Evolutionary conservation across 2,888 invertebrate genomes (phyloP).

Genomic region (Melanargia galathea): DNA sequence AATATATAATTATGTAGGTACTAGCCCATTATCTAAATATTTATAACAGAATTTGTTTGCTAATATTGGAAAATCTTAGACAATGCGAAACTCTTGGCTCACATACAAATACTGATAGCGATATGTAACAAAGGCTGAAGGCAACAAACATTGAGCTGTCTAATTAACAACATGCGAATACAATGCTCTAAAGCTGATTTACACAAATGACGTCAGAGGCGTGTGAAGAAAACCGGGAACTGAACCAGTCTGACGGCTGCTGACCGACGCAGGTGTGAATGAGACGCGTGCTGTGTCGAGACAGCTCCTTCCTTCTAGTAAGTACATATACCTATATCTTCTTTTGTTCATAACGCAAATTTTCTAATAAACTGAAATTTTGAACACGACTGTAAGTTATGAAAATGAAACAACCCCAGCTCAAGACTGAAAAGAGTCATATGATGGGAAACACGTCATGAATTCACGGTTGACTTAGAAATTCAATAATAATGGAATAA

Average conservation of each 20-base stretch:
- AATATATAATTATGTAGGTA: too few relatives aligned
- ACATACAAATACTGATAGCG: not conserved
- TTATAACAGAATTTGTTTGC: too few relatives aligned
- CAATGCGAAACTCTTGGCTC: not conserved
- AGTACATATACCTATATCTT: not conserved
- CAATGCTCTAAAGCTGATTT: slow-evolving; percentile 18
- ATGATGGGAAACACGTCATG: too few relatives aligned
- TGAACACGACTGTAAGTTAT: too few relatives aligned
- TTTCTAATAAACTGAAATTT: too few relatives aligned
- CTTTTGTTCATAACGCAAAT: not conserved
- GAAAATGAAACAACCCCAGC: too few relatives aligned
- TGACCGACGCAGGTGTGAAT: slow-evolving; percentile 54
- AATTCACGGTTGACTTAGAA: too few relatives aligned
- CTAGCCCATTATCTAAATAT: too few relatives aligned
- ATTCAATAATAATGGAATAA: too few relatives aligned
- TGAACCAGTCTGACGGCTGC: slow-evolving; percentile 49
- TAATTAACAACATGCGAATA: slow-evolving; percentile 22
- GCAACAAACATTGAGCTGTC: slow-evolving; percentile 6
- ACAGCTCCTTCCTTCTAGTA: slow-evolving; percentile 8
- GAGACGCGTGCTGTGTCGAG: slow-evolving; percentile 48
- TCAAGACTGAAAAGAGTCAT: too few relatives aligned
- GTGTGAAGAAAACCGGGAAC: slow-evolving; percentile 36
- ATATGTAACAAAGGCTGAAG: not conserved
- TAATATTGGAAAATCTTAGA: not conserved
- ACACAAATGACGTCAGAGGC: slow-evolving; percentile 40